These are phyloP conservation scores for Polyergus mexicanus DNA, from an alignment of 1,140 invertebrate genomes.

Conservation along the genomic window DNA sequence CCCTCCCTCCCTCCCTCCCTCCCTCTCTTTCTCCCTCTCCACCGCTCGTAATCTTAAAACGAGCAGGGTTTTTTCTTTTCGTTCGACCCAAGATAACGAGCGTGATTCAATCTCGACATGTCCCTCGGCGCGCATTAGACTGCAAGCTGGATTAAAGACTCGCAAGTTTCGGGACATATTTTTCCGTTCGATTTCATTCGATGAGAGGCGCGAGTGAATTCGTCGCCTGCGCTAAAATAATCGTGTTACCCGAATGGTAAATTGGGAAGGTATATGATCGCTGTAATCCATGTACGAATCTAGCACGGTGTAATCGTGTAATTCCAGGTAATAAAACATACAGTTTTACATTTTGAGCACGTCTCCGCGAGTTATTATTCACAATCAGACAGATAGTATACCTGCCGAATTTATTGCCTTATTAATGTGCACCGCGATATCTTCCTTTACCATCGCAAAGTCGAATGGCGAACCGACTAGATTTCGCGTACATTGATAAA, in stretches of 20 bases:
- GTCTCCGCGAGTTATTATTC: slow-evolving; percentile 44
- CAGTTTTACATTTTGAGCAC: slow-evolving; percentile 26
- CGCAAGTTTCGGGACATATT: not conserved
- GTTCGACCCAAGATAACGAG: slow-evolving; percentile 64
- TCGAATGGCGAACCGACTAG: slow-evolving; percentile 23
- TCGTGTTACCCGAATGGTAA: slow-evolving; percentile 25
- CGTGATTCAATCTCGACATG: slow-evolving; percentile 71
- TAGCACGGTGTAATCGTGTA: slow-evolving; percentile 18
- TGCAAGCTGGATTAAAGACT: slow-evolving; percentile 20
- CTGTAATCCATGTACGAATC: not conserved
- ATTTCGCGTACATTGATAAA: slow-evolving; percentile 51
- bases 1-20: not conserved
- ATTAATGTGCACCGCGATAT: slow-evolving; percentile 43
- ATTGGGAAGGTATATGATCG: not conserved
- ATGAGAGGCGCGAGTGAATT: not conserved
- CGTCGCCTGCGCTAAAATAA: not conserved
- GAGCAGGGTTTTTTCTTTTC: slow-evolving; percentile 36
- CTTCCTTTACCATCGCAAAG: slow-evolving; percentile 7
- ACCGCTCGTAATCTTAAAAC: slow-evolving; percentile 64
- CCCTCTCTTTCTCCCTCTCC: not conserved
- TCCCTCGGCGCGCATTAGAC: slow-evolving; percentile 65
- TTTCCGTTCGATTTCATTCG: slow-evolving; percentile 6
- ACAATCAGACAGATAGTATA: slow-evolving; percentile 28
- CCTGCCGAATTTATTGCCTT: slow-evolving; percentile 54
- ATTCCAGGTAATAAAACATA: slow-evolving; percentile 28